phyloP scores from a whole-genome alignment of 2,797 vertebrate species.

The Xiphorhynchus erythropygius region DNA sequence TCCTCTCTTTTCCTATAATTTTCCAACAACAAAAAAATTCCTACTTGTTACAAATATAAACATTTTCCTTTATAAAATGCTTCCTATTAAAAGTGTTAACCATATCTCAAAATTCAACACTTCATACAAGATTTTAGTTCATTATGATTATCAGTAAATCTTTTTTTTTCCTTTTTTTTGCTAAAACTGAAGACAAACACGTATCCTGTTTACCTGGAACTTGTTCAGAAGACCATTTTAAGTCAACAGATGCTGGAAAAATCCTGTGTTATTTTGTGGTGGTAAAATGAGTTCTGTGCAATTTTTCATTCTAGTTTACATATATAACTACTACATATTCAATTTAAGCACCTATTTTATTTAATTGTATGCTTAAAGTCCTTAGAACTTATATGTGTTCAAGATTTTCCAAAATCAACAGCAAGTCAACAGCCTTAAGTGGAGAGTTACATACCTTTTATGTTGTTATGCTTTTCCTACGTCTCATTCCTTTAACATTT shows the following conservation, averaged over 20 bases:
- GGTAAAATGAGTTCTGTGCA: background rate
- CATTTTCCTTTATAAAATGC: background rate
- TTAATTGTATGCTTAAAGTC: background rate
- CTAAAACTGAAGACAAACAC: background rate
- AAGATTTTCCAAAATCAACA: conserved; percentile 49
- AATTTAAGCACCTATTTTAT: background rate
- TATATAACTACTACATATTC: background rate
- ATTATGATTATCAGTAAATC: background rate
- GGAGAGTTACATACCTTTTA: conserved; percentile 17
- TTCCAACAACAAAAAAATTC: background rate
- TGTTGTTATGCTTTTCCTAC: background rate
- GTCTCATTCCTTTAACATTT: conserved; percentile 8
- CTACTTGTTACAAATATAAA: background rate
- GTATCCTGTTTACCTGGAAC: background rate
- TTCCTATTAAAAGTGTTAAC: background rate
- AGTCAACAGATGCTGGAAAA: background rate
- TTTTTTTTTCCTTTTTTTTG: background rate
- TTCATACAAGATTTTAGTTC: background rate
- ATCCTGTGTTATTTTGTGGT: background rate
- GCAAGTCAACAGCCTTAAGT: background rate
- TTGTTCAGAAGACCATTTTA: background rate
- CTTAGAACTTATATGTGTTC: background rate
- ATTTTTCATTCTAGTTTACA: background rate
- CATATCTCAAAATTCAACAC: background rate
- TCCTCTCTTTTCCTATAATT: background rate